phyloP scores from a whole-genome alignment of 2,888 invertebrate species.

The Macropis europaea region DNA sequence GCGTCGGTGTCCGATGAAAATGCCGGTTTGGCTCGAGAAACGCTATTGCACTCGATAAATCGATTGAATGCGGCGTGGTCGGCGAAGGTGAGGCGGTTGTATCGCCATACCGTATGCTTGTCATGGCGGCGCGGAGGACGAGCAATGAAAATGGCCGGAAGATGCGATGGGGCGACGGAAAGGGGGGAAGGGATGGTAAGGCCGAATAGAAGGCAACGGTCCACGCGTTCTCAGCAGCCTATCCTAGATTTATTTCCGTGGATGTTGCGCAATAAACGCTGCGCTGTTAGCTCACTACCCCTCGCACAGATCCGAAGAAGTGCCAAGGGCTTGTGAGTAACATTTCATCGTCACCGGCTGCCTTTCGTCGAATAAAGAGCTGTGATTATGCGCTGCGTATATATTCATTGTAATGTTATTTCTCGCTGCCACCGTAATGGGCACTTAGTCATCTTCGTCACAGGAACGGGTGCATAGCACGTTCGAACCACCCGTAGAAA shows the following conservation, averaged over 20 bases:
- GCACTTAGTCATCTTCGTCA: constrained; percentile 20
- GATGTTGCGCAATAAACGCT: constrained; percentile 70
- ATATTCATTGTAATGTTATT: constrained; percentile 9
- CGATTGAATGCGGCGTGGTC: constrained; percentile 23
- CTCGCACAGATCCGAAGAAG: constrained; percentile 39
- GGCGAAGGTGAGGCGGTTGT: constrained; percentile 35
- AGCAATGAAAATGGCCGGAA: constrained; percentile 64
- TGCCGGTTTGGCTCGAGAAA: background rate
- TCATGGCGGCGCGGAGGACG: constrained; percentile 57
- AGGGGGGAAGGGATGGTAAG: constrained; percentile 42
- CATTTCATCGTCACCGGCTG: constrained; percentile 32
- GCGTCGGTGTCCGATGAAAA: background rate
- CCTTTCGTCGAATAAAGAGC: constrained; percentile 1
- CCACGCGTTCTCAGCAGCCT: constrained; percentile 69
- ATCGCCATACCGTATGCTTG: constrained; percentile 36
- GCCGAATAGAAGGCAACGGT: constrained; percentile 65
- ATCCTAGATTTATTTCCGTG: constrained; percentile 76
- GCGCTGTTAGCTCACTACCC: constrained; percentile 50
- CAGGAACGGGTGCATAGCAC: background rate
- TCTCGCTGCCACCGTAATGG: constrained; percentile 8
- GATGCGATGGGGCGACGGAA: constrained; percentile 41
- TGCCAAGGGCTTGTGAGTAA: constrained; percentile 53
- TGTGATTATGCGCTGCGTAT: background rate
- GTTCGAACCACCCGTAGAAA: background rate
- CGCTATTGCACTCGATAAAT: constrained; percentile 7